phyloP scores from a whole-genome alignment of 2,888 invertebrate genomes.

The Hypomecis atomaria region DNA sequence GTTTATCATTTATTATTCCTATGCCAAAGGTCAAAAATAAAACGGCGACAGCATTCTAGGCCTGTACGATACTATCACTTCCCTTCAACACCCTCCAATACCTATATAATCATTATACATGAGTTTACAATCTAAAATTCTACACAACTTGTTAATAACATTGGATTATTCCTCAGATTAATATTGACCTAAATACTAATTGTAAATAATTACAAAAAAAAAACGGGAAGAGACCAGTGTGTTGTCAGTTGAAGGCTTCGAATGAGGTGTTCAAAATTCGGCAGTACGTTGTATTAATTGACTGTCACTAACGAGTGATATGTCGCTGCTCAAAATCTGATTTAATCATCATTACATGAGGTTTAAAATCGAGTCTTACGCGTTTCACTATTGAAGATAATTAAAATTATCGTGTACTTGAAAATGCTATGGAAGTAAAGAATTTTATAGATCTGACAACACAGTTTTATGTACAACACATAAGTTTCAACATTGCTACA shows the following conservation, averaged over 20 bases:
- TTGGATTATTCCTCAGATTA: constrained; percentile 69
- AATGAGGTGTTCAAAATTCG: constrained; percentile 39
- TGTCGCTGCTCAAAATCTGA: constrained; percentile 60
- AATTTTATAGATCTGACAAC: constrained; percentile 64
- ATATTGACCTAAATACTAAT: constrained; percentile 64
- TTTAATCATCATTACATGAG: neutral
- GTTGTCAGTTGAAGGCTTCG: constrained; percentile 58
- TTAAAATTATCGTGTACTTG: constrained; percentile 8
- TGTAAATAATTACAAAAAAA: constrained; percentile 71
- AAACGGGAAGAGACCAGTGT: constrained; percentile 53
- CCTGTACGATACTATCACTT: constrained; percentile 65
- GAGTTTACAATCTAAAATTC: constrained; percentile 65
- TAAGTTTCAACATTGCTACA: constrained; percentile 82
- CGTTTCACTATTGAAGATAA: constrained; percentile 6
- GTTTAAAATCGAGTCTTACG: constrained; percentile 18
- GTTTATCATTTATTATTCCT: neutral
- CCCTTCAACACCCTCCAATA: constrained; percentile 53
- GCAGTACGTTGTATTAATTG: constrained; percentile 69
- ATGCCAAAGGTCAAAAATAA: constrained; percentile 20
- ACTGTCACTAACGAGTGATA: constrained; percentile 76
- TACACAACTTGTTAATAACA: constrained; percentile 76
- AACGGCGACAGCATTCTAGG: constrained; percentile 64
- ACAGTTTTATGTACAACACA: constrained; percentile 63
- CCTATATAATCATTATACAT: constrained; percentile 59
- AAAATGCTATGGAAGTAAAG: constrained; percentile 19